Conservation (phyloP, 2,797 vertebrate species). For the Megalops cyprinoides region DNA sequence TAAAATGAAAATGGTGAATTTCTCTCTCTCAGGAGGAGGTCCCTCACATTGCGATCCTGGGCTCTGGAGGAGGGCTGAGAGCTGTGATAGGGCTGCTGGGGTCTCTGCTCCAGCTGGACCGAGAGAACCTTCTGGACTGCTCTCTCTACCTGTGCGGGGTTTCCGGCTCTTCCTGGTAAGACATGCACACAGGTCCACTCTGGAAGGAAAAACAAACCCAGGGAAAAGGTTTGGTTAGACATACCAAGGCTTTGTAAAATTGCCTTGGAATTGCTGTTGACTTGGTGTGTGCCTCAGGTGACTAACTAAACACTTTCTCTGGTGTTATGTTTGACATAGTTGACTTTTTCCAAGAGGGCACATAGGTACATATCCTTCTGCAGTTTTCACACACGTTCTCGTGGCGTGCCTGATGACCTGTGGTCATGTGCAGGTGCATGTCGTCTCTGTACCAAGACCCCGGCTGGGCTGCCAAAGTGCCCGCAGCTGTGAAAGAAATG, state of each 20-base stretch:
- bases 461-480: conserved; percentile 1
- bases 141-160: conserved; percentile 20
- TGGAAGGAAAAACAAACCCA: no score
- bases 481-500: neutral
- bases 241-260: no score
- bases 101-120: conserved; percentile 31
- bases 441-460: conserved; percentile 7
- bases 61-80: conserved; percentile 43
- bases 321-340: no score
- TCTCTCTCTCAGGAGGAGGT: conserved; percentile 26
- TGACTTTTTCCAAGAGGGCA: no score
- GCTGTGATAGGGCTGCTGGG: conserved; percentile 45
- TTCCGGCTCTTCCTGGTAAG: conserved; percentile 25
- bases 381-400: neutral
- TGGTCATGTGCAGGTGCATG: conserved; percentile 12
- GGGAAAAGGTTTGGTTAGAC: neutral
- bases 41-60: conserved; percentile 43
- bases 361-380: neutral
- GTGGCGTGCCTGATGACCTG: neutral
- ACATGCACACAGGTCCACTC: neutral
- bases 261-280: no score
- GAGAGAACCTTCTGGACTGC: conserved; percentile 5
- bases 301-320: no score
- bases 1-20: no score
- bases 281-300: no score